Conservation (phyloP, 2,113 vertebrate genomes). For the Triplophysa siluroides region DNA sequence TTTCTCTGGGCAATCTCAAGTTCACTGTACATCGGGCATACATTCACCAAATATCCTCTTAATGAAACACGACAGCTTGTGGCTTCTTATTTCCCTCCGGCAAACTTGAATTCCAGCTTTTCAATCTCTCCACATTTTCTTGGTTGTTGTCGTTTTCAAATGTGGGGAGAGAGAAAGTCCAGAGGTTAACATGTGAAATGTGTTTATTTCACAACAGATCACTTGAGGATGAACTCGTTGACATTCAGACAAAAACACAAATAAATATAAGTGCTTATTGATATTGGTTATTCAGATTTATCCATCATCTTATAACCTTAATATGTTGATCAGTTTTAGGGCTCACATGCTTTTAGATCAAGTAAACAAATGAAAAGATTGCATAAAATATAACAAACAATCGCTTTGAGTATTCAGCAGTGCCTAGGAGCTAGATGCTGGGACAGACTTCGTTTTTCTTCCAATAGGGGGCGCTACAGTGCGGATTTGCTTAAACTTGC, state of each 20-base stretch:
- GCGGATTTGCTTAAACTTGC: neutral
- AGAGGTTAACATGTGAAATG: neutral
- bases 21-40: constrained; percentile 15
- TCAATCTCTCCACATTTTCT: constrained; percentile 40
- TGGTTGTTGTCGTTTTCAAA: constrained; percentile 8
- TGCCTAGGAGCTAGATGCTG: too few species aligned
- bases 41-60: neutral
- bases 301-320: too few species aligned
- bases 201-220: constrained; percentile 9
- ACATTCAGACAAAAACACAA: neutral
- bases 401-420: too few species aligned
- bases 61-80: constrained; percentile 14
- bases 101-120: constrained; percentile 24
- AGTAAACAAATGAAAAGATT: too few species aligned
- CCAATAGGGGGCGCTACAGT: constrained; percentile 43
- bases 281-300: neutral
- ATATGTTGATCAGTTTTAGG: too few species aligned
- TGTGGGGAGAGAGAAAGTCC: neutral
- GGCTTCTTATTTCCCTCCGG: constrained; percentile 35
- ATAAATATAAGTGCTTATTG: too few species aligned
- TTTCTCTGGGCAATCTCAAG: constrained; percentile 13
- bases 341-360: too few species aligned
- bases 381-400: too few species aligned
- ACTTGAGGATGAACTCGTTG: constrained; percentile 10
- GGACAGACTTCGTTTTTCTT: constrained; percentile 8